Evolutionary conservation across 1,140 invertebrate genomes (phyloP), one percentile per base, ranked within the genome.

Genomic region (Andricus grossulariae): DNA sequence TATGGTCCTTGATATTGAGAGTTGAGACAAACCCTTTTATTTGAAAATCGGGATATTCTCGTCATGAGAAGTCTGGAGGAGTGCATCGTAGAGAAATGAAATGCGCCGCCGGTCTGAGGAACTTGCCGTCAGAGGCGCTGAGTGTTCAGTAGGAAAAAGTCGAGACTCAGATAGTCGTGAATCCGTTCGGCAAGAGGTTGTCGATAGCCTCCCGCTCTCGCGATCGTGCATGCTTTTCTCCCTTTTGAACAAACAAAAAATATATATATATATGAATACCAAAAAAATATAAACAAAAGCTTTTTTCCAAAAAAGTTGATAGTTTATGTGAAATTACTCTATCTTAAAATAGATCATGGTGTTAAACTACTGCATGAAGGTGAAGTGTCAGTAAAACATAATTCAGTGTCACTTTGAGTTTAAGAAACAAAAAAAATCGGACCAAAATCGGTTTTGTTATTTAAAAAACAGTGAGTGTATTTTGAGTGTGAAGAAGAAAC

Each of bases 101-200:
- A 82, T 80, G 76, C 71, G 79, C 76, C 70, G n/a, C 73, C 79
- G 57, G 80, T 80, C 72, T 82, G 66, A 74, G 66, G 73, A 78
- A 79, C 77, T 78, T 19, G 75, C 85, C 88, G 73, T 57, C 32
- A 86, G 87, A 71, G 86, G 87, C 87, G 86, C 87, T 88, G 50
- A 80, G 73, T 81, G 76, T 76, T 73, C 70, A 70, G 57, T 78
- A 72, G 80, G 82, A 87, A 82, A 79, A 82, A 85, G 83, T 85
- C 71, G 78, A 50, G 82, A 74, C 78, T 55, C 88, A 91, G 88
- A 90, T 87, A 88, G 88, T 80, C 84, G 87, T 84, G 87, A 83
- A 81, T 83, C 83, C 82, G 86, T 87, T 81, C 80, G 84, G 83
- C 77, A 87, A 89, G 77, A 87, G 88, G 88, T 87, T 81, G 80